Evolutionary conservation across 2,888 invertebrate species (phyloP).

Genomic region (Psylliodes chrysocephalus): DNA sequence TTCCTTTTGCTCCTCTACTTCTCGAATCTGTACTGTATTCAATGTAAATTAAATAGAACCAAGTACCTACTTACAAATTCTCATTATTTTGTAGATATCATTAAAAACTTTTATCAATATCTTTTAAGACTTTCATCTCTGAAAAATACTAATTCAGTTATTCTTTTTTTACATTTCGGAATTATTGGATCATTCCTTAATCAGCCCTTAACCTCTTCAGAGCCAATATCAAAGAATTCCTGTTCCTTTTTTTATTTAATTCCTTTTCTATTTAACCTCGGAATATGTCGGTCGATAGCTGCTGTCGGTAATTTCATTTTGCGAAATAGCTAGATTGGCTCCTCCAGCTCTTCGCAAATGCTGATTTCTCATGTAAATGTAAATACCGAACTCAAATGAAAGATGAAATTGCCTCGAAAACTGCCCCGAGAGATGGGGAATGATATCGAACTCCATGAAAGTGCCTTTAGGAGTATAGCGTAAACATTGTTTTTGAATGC

Average conservation of each 20-base stretch:
- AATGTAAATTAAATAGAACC: too few species aligned
- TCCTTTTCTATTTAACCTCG: conserved; percentile 36
- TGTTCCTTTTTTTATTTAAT: conserved; percentile 12
- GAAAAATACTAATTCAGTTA: background rate
- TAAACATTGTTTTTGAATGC: conserved; percentile 26
- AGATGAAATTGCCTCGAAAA: conserved; percentile 44
- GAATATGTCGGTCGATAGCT: conserved; percentile 22
- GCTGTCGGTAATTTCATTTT: conserved; percentile 37
- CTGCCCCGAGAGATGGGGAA: conserved; percentile 41
- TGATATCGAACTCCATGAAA: conserved; percentile 34
- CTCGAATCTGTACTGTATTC: too few species aligned
- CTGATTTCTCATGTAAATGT: conserved; percentile 43
- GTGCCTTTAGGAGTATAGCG: conserved; percentile 13
- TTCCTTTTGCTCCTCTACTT: too few species aligned
- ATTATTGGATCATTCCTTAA: background rate
- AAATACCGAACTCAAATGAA: conserved; percentile 41
- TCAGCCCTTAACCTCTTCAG: background rate
- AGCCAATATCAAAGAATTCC: conserved; percentile 1
- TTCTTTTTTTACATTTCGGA: background rate
- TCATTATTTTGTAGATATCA: too few species aligned
- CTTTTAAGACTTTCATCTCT: background rate
- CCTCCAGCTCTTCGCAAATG: conserved; percentile 33
- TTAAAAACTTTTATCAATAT: too few species aligned
- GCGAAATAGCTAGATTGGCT: conserved; percentile 43
- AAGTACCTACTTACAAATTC: too few species aligned